phyloP scores from a whole-genome alignment of 2,113 vertebrate species.

The Sinocyclocheilus anophthalmus region DNA sequence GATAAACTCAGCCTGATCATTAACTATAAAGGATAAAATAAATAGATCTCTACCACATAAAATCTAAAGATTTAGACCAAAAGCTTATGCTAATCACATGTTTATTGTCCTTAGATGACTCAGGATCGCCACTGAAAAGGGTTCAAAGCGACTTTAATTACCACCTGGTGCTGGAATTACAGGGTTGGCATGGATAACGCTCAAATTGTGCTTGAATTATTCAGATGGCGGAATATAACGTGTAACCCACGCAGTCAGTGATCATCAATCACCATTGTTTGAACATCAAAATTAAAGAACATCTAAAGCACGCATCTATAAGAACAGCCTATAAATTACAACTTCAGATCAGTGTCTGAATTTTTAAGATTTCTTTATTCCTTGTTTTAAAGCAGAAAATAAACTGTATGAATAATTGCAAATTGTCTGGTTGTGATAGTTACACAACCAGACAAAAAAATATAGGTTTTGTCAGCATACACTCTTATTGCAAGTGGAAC shows the following conservation, averaged over 20 bases:
- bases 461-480: too few relatives aligned
- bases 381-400: background rate
- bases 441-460: too few relatives aligned
- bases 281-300: too few relatives aligned
- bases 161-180: conserved; percentile 52
- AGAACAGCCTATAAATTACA: background rate
- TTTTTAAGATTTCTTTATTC: too few relatives aligned
- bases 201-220: conserved; percentile 44
- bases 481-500: background rate
- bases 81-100: too few relatives aligned
- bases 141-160: conserved; percentile 40
- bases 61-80: too few relatives aligned
- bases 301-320: background rate
- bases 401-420: background rate
- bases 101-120: too few relatives aligned
- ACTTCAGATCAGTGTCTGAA: background rate
- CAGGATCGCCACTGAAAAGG: too few relatives aligned
- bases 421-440: background rate
- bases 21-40: too few relatives aligned
- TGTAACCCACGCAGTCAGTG: conserved; percentile 11
- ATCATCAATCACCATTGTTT: too few relatives aligned
- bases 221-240: conserved; percentile 46
- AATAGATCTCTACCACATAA: too few relatives aligned
- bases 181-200: conserved; percentile 41
- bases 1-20: too few relatives aligned